Evolutionary conservation across 2,888 invertebrate genomes (phyloP).

Genomic region (Minunthozetes semirufus): DNA sequence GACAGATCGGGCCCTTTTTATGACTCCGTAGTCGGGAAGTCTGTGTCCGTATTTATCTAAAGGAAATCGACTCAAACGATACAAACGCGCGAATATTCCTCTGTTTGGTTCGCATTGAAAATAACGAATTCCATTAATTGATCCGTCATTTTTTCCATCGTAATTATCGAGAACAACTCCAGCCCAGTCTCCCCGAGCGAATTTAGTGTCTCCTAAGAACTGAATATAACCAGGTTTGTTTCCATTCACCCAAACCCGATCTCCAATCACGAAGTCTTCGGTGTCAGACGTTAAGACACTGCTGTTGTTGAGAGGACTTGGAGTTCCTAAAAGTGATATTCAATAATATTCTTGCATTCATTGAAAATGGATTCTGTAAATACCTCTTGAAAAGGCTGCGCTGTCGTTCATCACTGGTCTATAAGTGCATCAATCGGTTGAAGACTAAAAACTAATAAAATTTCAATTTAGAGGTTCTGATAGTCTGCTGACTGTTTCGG

Average conservation of each 20-base stretch:
- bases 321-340: constrained; percentile 6
- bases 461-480: not conserved
- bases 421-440: not conserved
- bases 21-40: too few relatives aligned
- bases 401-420: not conserved
- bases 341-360: not conserved
- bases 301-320: constrained; percentile 15
- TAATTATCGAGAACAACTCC: constrained; percentile 35
- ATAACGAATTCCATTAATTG: constrained; percentile 36
- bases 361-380: not conserved
- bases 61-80: constrained; percentile 33
- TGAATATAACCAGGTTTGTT: constrained; percentile 31
- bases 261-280: constrained; percentile 32
- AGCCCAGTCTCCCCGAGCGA: constrained; percentile 37
- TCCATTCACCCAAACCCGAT: constrained; percentile 37
- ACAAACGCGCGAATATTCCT: constrained; percentile 36
- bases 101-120: constrained; percentile 34
- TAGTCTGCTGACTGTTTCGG: not conserved
- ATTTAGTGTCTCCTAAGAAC: constrained; percentile 35
- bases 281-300: too few relatives aligned
- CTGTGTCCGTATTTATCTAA: not conserved
- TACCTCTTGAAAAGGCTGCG: not conserved
- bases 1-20: not conserved
- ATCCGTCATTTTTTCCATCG: constrained; percentile 38
- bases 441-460: not conserved